A percentile compares a stretch with the other conserved stretches of the same genome.
Conservation (phyloP, 2,797 vertebrate genomes). For the Brotula barbata region DNA sequence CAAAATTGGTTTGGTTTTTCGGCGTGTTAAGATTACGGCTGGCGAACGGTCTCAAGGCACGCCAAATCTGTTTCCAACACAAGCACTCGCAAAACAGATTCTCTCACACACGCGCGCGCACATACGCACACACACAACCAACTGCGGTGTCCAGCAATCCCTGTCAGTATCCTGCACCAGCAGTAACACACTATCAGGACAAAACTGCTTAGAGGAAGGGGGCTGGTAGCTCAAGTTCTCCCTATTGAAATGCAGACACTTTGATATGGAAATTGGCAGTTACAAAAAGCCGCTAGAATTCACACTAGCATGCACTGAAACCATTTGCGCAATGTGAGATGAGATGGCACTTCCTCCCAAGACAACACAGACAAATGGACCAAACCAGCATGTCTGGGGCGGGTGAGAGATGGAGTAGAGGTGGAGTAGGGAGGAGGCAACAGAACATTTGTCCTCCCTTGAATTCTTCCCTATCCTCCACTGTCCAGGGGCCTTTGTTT, state of each 20-base stretch:
- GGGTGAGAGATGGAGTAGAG: constrained; percentile 55
- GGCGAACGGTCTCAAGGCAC: constrained; percentile 59
- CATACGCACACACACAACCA: constrained; percentile 39
- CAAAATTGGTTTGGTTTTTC: constrained; percentile 56
- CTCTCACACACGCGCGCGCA: constrained; percentile 30
- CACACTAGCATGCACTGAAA: constrained; percentile 93
- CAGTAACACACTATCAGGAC: constrained; percentile 85
- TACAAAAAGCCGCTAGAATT: constrained; percentile 91
- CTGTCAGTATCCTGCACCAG: constrained; percentile 73
- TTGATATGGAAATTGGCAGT: constrained; percentile 97
- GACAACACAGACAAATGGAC: constrained; percentile 90
- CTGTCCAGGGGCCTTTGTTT: constrained; percentile 34
- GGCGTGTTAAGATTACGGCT: no score
- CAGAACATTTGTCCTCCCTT: constrained; percentile 81
- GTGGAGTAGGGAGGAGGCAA: constrained; percentile 65
- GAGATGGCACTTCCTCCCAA: constrained; percentile 93
- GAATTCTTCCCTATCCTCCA: constrained; percentile 69
- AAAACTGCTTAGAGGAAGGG: constrained; percentile 83
- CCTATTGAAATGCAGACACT: constrained; percentile 93
- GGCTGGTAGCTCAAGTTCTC: constrained; percentile 90
- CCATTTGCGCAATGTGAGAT: constrained; percentile 93
- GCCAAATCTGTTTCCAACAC: constrained; percentile 62
- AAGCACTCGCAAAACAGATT: constrained; percentile 52
- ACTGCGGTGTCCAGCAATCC: constrained; percentile 63
- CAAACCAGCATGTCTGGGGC: constrained; percentile 75